Percentiles rank a stretch among this genome's conserved stretches.
phyloP scores from a whole-genome alignment of 2,888 invertebrate species.

The Volucella inanis region DNA sequence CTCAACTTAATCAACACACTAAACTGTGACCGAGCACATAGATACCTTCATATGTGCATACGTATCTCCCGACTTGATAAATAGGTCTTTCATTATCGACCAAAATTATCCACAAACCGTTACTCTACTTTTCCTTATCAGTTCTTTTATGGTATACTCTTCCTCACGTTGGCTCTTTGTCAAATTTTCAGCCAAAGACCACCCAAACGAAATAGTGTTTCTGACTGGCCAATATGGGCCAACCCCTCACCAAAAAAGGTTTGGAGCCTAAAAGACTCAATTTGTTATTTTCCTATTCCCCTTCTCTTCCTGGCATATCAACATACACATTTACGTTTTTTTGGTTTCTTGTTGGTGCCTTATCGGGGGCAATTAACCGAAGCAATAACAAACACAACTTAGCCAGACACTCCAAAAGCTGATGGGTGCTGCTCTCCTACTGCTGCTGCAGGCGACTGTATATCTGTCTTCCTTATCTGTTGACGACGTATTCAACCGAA shows the following conservation, averaged over 20 bases:
- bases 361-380: constrained; percentile 56
- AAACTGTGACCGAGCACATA: neutral
- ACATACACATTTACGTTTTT: neutral
- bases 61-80: constrained; percentile 8
- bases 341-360: constrained; percentile 11
- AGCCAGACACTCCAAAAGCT: constrained; percentile 19
- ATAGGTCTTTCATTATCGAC: constrained; percentile 7
- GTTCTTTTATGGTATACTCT: neutral
- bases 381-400: constrained; percentile 51
- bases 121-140: constrained; percentile 13
- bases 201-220: neutral
- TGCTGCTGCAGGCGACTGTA: neutral
- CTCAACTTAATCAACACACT: constrained; percentile 4
- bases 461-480: constrained; percentile 35
- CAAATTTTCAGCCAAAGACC: constrained; percentile 3
- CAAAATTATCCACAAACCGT: constrained; percentile 12
- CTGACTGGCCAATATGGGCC: neutral
- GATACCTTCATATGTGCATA: no score
- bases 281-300: constrained; percentile 21
- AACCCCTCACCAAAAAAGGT: no score
- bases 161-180: neutral
- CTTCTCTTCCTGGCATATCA: no score
- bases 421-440: constrained; percentile 1
- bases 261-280: constrained; percentile 45
- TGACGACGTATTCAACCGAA: constrained; percentile 24